Base-by-base conservation (phyloP, 2,113 vertebrate species). In the Pseudorasbora parva region DNA sequence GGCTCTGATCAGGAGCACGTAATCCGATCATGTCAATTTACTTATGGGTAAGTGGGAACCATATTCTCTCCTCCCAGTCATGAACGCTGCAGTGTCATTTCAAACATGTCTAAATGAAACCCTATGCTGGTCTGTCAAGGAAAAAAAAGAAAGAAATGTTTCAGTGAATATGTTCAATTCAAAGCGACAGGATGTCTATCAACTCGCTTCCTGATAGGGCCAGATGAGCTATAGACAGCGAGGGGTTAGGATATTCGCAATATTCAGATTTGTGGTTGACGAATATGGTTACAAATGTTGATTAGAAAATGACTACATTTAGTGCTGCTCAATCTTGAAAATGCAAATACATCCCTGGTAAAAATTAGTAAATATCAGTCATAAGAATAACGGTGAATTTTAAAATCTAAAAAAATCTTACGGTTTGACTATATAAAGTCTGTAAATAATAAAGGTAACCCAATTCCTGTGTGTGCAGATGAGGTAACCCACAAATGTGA, bases 1-100 rank as follows among this genome's bases (percentile, higher is more conserved):
- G 86, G 87, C 88, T 86, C 83, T 87, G 87, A 89, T 88, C 86
- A 86, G 33, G 84, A 78, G 71, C 57, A 86, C 80, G 85, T 85
- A 88, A 89, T 86, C 84, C 45, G 85, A 89, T 87, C 85, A 87
- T 84, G 84, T 89, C 90, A 87, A 86, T 86, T 85, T 88, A 87
- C 87, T 89, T 86, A 82, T 82, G 84, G 68, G 66, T 82, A 86
- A 89, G 86, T 85, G 82, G 80, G 84, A 79, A 83, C 78, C 81
- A 75, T 78, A 85, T 84, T 83, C 57, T 43, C 27, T 56, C 33
- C n/a, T 82, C 72, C 56, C 51, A 87, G 74, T 85, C 83, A 78
- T 77, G 71, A 88, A 78, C 27, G 76, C 64, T 82, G 81, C 84
- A 45, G 69, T 82, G 80, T 62, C 49, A 83, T 69, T 75, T 64